Percentiles rank a stretch among this genome's conserved stretches.
Conservation (phyloP, 2,888 invertebrate species). For the Mythimna lalbum region DNA sequence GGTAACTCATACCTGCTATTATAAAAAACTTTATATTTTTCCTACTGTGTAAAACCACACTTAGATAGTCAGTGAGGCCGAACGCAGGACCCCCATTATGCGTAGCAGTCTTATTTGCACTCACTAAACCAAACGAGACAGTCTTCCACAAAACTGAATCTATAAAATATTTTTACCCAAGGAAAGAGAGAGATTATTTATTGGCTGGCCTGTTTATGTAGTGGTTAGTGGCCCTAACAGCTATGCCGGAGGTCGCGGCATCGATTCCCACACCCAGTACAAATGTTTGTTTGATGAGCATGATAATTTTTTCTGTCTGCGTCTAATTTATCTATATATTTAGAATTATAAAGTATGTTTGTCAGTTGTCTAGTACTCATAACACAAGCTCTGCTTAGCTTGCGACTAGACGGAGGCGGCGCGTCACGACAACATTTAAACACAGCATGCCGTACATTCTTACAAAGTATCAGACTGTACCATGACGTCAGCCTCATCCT, state of each 20-base stretch:
- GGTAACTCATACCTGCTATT: too few species aligned
- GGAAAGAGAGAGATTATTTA: not conserved
- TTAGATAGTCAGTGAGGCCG: not conserved
- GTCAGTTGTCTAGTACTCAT: too few species aligned
- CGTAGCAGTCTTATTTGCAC: not conserved
- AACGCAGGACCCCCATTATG: not conserved
- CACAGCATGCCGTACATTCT: not conserved
- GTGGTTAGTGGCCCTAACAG: too few species aligned
- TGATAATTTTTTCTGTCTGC: too few species aligned
- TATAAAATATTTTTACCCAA: not conserved
- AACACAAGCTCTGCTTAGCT: too few species aligned
- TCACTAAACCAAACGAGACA: not conserved
- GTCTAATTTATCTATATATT: too few species aligned
- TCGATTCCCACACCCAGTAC: too few species aligned
- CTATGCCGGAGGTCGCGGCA: too few species aligned
- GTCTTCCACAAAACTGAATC: not conserved
- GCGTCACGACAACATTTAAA: not conserved
- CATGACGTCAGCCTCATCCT: constrained; percentile 63
- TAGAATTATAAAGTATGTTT: too few species aligned
- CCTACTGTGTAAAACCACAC: not conserved
- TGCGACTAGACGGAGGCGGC: too few species aligned
- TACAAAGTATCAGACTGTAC: constrained; percentile 14
- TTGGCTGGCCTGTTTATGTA: too few species aligned
- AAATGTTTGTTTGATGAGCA: too few species aligned
- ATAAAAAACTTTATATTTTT: not conserved